These are phyloP conservation scores for Cynaeus angustus DNA, from an alignment of 2,888 invertebrate genomes.

Conservation along the genomic window DNA sequence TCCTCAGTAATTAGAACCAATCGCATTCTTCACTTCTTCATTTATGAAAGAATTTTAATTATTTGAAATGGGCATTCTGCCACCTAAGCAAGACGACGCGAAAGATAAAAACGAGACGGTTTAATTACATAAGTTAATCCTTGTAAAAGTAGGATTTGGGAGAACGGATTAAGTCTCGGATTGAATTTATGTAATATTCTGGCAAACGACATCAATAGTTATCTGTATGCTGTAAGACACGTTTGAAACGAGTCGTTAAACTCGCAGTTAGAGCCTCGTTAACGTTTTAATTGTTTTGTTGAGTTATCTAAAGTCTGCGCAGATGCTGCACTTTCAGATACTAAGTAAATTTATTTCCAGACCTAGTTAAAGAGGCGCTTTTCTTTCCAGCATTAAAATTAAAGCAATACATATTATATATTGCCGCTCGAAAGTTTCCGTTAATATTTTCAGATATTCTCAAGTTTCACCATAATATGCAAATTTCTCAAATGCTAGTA, in stretches of 20 bases:
- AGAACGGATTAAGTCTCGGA: slow-evolving; percentile 35
- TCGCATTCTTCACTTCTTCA: slow-evolving; percentile 62
- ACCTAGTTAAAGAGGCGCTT: slow-evolving; percentile 58
- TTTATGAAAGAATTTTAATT: slow-evolving; percentile 54
- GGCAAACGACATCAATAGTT: slow-evolving; percentile 51
- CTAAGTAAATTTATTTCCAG: slow-evolving; percentile 62
- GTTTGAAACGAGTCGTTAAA: slow-evolving; percentile 68
- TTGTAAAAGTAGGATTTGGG: slow-evolving; percentile 40
- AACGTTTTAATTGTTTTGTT: slow-evolving; percentile 69
- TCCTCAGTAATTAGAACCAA: slow-evolving; percentile 61
- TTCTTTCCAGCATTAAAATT: slow-evolving; percentile 57
- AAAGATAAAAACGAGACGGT: slow-evolving; percentile 32
- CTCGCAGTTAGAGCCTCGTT: slow-evolving; percentile 69
- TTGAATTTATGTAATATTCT: slow-evolving; percentile 45
- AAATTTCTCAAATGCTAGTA: slow-evolving; percentile 68
- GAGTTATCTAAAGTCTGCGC: slow-evolving; percentile 66
- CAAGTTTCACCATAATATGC: slow-evolving; percentile 70
- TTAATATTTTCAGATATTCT: slow-evolving; percentile 65
- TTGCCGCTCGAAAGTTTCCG: slow-evolving; percentile 58
- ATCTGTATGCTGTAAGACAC: slow-evolving; percentile 58
- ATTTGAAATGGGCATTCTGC: slow-evolving; percentile 24
- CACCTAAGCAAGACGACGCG: slow-evolving; percentile 15
- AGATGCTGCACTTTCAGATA: slow-evolving; percentile 62
- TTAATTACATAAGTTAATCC: slow-evolving; percentile 43
- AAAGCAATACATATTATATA: slow-evolving; percentile 57